Evolutionary conservation across 1,140 invertebrate genomes (phyloP).

Genomic region (Drosophila melanica): DNA sequence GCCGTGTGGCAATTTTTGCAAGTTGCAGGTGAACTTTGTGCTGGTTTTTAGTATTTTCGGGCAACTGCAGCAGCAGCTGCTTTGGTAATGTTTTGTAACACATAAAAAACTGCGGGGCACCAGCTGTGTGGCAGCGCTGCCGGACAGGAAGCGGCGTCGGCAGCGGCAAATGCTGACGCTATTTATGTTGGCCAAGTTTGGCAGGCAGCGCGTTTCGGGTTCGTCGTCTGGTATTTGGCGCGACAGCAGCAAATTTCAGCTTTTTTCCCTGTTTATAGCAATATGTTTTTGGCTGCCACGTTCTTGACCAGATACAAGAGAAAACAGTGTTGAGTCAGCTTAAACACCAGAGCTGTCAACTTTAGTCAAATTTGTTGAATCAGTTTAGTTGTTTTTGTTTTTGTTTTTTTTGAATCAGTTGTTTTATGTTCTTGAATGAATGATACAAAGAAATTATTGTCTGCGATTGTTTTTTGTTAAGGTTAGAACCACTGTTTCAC

Average conservation of each 20-base stretch:
- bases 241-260: slow-evolving; percentile 34
- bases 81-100: slow-evolving; percentile 20
- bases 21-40: slow-evolving; percentile 40
- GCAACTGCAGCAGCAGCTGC: slow-evolving; percentile 26
- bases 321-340: slow-evolving; percentile 48
- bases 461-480: no score
- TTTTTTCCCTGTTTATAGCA: slow-evolving; percentile 23
- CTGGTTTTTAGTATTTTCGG: slow-evolving; percentile 37
- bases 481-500: no score
- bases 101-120: slow-evolving; percentile 1
- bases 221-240: slow-evolving; percentile 30
- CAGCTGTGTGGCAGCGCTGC: slow-evolving; percentile 13
- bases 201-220: slow-evolving; percentile 5
- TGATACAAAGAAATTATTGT: no score
- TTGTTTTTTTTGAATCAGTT: no score
- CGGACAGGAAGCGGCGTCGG: slow-evolving; percentile 33
- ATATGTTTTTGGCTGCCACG: slow-evolving; percentile 35
- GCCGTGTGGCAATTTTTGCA: slow-evolving; percentile 17
- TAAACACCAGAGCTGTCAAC: not conserved
- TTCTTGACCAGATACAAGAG: slow-evolving; percentile 59
- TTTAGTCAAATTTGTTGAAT: no score
- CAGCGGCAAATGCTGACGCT: slow-evolving; percentile 36
- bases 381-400: no score
- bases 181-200: slow-evolving; percentile 30
- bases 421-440: no score